These are phyloP conservation scores for Arctocebus calabarensis DNA, from an alignment of 2,797 vertebrate genomes.

Conservation along the genomic window DNA sequence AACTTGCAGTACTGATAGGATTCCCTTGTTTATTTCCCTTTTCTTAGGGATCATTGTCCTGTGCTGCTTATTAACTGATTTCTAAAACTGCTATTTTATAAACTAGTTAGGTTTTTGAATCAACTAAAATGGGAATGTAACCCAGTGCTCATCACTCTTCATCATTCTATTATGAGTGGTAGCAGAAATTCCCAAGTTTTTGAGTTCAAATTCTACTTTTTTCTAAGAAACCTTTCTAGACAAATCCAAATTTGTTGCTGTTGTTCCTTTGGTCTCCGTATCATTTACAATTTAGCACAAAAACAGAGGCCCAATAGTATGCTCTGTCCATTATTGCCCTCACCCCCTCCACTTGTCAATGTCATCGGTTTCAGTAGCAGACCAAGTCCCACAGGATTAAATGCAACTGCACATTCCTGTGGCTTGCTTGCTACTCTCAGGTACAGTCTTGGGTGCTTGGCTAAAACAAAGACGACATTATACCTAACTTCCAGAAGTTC, in stretches of 20 bases:
- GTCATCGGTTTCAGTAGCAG: not conserved
- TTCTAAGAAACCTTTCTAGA: constrained; percentile 27
- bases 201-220: constrained; percentile 53
- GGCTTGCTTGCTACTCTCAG: not conserved
- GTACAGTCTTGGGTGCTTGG: not conserved
- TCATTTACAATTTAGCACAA: not conserved
- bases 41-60: not conserved
- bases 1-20: not conserved
- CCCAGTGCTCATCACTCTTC: not conserved
- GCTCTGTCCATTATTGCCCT: not conserved
- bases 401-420: not conserved
- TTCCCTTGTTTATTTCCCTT: not conserved
- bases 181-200: constrained; percentile 2
- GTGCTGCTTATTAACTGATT: not conserved
- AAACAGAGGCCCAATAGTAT: not conserved
- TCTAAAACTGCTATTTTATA: constrained; percentile 52
- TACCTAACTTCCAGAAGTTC: not conserved
- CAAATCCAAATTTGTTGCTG: not conserved
- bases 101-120: not conserved
- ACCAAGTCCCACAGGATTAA: not conserved
- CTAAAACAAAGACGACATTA: constrained; percentile 42
- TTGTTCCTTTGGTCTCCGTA: not conserved
- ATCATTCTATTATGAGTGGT: not conserved
- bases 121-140: not conserved
- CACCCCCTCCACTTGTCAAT: not conserved